Conservation (phyloP, 2,888 invertebrate genomes). For the Drosophila melanosoma region DNA sequence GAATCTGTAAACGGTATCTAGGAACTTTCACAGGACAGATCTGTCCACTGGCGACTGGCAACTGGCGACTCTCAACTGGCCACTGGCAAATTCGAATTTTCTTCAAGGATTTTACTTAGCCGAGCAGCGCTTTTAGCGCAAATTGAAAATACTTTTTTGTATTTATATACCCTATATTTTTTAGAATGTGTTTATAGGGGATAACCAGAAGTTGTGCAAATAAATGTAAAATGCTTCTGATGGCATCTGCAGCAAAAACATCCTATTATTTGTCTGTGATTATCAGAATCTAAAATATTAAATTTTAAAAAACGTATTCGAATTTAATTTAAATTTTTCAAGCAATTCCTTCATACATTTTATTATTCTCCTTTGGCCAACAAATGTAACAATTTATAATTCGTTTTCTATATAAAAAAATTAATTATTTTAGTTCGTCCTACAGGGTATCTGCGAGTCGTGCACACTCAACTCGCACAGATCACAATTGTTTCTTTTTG, state of each 20-base stretch:
- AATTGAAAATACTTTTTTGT: slow-evolving; percentile 63
- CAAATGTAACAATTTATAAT: neutral
- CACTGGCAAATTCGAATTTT: slow-evolving; percentile 5
- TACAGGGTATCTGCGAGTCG: neutral
- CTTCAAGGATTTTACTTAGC: slow-evolving; percentile 35
- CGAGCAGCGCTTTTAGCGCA: slow-evolving; percentile 58
- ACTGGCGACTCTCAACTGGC: neutral
- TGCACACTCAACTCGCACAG: too few species aligned
- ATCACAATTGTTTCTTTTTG: slow-evolving; percentile 15
- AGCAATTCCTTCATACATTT: neutral
- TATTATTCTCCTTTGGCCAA: neutral
- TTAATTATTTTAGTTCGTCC: neutral
- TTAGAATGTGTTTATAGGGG: neutral
- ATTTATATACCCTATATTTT: neutral
- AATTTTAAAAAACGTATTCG: neutral
- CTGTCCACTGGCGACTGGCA: neutral
- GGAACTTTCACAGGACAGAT: neutral
- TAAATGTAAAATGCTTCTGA: neutral
- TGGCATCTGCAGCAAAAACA: neutral
- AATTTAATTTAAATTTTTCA: neutral
- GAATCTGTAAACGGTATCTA: slow-evolving; percentile 31
- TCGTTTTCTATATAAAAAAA: neutral
- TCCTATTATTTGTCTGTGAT: neutral
- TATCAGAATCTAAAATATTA: neutral
- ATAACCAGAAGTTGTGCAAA: neutral